Conservation (phyloP, 2,888 invertebrate genomes). For the Xestia xanthographa region DNA sequence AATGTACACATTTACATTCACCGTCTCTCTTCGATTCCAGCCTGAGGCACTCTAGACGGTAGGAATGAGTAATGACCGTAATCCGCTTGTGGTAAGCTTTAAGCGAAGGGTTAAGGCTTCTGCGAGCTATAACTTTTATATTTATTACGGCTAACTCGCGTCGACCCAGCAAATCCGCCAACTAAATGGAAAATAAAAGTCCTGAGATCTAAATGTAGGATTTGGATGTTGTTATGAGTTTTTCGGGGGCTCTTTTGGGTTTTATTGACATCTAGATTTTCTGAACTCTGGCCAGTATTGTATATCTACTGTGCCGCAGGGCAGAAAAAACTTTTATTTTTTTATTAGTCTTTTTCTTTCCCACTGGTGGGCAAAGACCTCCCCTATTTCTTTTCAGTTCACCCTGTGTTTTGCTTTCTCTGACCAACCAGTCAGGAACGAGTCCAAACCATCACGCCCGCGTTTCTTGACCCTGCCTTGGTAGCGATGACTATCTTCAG, state of each 20-base stretch:
- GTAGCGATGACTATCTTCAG: neutral
- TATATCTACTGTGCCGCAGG: neutral
- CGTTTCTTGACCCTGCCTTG: neutral
- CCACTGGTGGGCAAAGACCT: neutral
- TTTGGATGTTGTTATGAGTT: slow-evolving; percentile 44
- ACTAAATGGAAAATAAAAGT: slow-evolving; percentile 76
- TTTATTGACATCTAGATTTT: neutral
- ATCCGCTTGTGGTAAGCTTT: slow-evolving; percentile 89
- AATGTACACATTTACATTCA: slow-evolving; percentile 77
- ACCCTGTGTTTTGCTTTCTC: neutral
- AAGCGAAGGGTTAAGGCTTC: slow-evolving; percentile 89
- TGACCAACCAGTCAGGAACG: neutral
- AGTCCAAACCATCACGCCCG: neutral
- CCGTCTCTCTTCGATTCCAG: slow-evolving; percentile 74
- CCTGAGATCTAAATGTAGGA: slow-evolving; percentile 69
- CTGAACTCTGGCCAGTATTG: neutral
- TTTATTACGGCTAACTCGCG: slow-evolving; percentile 85
- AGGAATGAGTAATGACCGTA: slow-evolving; percentile 89
- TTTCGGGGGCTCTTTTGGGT: slow-evolving; percentile 17
- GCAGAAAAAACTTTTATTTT: neutral
- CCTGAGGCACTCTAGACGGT: slow-evolving; percentile 85
- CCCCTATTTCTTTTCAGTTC: neutral
- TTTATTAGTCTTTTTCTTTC: neutral
- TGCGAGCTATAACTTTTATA: slow-evolving; percentile 84
- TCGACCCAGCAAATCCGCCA: slow-evolving; percentile 78